Evolutionary conservation across 2,113 vertebrate genomes (phyloP).

Genomic region (Scophthalmus maximus): DNA sequence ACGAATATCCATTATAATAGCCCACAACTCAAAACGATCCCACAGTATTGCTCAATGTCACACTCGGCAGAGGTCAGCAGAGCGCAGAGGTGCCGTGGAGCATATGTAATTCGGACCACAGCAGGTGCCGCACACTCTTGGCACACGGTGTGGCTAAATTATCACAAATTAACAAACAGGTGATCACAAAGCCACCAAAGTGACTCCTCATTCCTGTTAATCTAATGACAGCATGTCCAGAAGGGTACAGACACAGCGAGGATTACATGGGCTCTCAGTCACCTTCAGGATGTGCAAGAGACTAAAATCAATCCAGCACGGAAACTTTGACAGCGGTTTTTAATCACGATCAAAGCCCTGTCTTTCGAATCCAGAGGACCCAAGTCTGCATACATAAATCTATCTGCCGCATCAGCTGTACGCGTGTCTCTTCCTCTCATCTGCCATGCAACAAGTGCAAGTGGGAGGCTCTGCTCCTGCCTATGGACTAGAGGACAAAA

Average conservation of each 20-base stretch:
- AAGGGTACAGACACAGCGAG: constrained; percentile 48
- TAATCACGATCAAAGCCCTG: constrained; percentile 69
- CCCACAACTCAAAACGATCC: background rate
- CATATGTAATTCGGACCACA: constrained; percentile 13
- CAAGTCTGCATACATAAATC: constrained; percentile 36
- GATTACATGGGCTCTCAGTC: constrained; percentile 72
- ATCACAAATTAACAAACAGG: constrained; percentile 79
- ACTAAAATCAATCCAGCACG: constrained; percentile 69
- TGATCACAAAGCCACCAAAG: constrained; percentile 71
- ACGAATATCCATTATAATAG: background rate
- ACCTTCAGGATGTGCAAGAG: constrained; percentile 77
- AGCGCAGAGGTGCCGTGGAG: constrained; percentile 44
- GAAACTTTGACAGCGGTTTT: constrained; percentile 64
- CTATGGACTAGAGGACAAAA: constrained; percentile 54
- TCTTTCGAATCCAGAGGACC: constrained; percentile 54
- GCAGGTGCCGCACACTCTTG: constrained; percentile 38
- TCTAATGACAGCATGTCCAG: constrained; percentile 70
- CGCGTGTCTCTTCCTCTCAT: constrained; percentile 33
- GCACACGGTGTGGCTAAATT: constrained; percentile 49
- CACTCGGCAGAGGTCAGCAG: constrained; percentile 48
- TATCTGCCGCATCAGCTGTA: constrained; percentile 27
- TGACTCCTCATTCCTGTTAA: constrained; percentile 74
- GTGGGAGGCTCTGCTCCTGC: constrained; percentile 24
- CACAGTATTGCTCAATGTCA: background rate
- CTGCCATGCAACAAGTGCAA: constrained; percentile 56